Evolutionary conservation across 1,140 invertebrate species (phyloP).

Genomic region (Anagrus nilaparvatae): DNA sequence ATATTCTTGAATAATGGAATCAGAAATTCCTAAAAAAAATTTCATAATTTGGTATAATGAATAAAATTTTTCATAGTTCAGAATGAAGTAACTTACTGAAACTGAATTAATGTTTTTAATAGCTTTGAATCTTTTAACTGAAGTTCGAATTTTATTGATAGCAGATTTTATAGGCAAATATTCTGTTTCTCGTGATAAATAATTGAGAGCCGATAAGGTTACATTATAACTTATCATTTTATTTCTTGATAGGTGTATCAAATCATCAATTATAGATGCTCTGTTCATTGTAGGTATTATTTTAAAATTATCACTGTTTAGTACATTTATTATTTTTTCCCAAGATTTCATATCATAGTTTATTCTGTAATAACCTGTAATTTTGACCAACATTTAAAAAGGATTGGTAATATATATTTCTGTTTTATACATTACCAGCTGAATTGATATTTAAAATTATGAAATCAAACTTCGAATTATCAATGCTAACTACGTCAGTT

Average conservation of each 20-base stretch:
- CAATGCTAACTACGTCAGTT: constrained; percentile 18
- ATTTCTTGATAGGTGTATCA: constrained; percentile 52
- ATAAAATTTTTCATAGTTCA: too few relatives aligned
- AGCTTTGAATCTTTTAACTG: too few relatives aligned
- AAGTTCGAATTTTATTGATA: too few relatives aligned
- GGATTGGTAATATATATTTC: too few relatives aligned
- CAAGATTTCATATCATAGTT: constrained; percentile 64
- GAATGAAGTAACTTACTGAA: too few relatives aligned
- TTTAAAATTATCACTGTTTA: constrained; percentile 41
- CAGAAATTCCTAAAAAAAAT: constrained; percentile 44
- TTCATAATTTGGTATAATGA: too few relatives aligned
- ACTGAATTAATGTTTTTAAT: too few relatives aligned
- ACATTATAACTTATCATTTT: constrained; percentile 55
- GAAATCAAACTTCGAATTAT: constrained; percentile 44
- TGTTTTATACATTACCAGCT: too few relatives aligned
- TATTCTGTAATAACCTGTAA: constrained; percentile 70
- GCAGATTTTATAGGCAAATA: constrained; percentile 46
- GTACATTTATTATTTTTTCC: constrained; percentile 46
- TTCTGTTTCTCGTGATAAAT: constrained; percentile 42
- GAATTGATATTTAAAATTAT: constrained; percentile 59
- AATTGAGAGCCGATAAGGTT: constrained; percentile 49
- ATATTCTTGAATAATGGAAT: constrained; percentile 34
- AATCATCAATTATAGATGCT: constrained; percentile 72
- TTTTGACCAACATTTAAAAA: too few relatives aligned
- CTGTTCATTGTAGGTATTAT: constrained; percentile 60